Evolutionary conservation across 2,888 invertebrate genomes (phyloP).

Genomic region (Stenichneumon culpator): DNA sequence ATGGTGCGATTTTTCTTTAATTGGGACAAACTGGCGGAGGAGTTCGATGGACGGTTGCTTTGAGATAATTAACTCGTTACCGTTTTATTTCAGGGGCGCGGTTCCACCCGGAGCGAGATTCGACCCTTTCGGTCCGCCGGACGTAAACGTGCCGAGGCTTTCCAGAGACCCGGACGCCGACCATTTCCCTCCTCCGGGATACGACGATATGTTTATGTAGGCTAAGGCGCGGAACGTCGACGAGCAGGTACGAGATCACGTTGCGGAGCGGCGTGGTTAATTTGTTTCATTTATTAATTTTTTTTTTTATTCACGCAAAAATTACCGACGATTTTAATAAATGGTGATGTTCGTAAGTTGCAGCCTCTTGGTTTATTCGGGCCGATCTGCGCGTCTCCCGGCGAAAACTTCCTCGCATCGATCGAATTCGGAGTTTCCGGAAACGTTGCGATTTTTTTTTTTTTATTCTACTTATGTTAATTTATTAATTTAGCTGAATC

Average conservation of each 20-base stretch:
- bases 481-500: too few relatives aligned
- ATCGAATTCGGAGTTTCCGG: too few relatives aligned
- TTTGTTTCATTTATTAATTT: background rate
- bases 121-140: conserved; percentile 93
- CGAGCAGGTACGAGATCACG: background rate
- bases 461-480: background rate
- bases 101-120: conserved; percentile 93
- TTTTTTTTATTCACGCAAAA: background rate
- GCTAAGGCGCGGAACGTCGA: conserved; percentile 1
- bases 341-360: background rate
- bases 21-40: too few relatives aligned
- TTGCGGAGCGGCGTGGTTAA: background rate
- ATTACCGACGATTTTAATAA: background rate
- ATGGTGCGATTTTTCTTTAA: too few relatives aligned
- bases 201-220: conserved; percentile 92
- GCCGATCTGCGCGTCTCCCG: too few relatives aligned
- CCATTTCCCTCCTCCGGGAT: conserved; percentile 92
- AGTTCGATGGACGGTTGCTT: too few relatives aligned
- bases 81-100: conserved; percentile 86
- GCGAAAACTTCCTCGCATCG: background rate
- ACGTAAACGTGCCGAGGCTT: conserved; percentile 78
- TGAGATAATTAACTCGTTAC: too few relatives aligned
- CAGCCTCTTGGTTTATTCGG: conserved; percentile 11
- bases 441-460: background rate
- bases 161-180: conserved; percentile 88